phyloP scores from a whole-genome alignment of 2,113 vertebrate genomes.

The Rhea pennata region DNA sequence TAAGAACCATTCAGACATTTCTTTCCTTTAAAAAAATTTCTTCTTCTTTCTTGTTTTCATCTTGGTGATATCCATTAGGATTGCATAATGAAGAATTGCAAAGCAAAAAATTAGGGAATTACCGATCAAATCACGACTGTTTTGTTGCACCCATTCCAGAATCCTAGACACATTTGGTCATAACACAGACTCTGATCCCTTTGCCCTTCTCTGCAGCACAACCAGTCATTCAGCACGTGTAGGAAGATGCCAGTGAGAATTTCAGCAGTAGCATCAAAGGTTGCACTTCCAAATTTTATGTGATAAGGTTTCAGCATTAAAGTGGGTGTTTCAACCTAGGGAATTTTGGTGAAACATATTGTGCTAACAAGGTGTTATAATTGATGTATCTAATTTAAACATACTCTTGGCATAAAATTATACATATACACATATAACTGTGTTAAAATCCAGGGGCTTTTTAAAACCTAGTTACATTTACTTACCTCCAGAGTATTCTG shows the following conservation, averaged over 20 bases:
- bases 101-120: background rate
- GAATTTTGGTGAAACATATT: conserved; percentile 46
- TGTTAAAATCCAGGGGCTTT: conserved; percentile 29
- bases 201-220: background rate
- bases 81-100: background rate
- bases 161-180: background rate
- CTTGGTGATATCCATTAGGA: background rate
- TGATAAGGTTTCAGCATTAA: conserved; percentile 3
- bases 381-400: conserved; percentile 49
- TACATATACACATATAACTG: background rate
- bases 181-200: background rate
- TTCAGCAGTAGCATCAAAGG: background rate
- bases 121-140: background rate
- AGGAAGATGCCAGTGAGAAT: background rate
- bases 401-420: background rate
- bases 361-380: conserved; percentile 49
- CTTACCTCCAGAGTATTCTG: conserved; percentile 36
- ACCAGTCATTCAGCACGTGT: background rate
- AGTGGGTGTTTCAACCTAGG: conserved; percentile 5
- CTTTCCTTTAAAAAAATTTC: background rate
- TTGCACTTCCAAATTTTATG: background rate
- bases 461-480: conserved; percentile 23
- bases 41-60: background rate
- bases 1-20: background rate
- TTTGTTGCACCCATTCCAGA: background rate